A percentile compares a stretch with the other conserved stretches of the same genome.
Conservation (phyloP, 1,140 invertebrate genomes). For the Monochamus saltuarius region DNA sequence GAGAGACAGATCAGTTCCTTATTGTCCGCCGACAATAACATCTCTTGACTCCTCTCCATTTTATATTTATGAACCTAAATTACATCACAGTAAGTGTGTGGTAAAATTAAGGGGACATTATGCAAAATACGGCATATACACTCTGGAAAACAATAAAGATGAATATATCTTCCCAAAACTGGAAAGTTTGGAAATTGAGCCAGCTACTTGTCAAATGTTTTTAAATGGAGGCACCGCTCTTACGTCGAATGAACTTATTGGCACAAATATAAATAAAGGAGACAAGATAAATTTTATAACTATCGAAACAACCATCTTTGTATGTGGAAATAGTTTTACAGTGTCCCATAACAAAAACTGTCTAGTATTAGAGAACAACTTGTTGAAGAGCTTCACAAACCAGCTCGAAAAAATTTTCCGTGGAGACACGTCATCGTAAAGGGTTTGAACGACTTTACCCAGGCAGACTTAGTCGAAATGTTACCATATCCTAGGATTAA, state of each 20-base stretch:
- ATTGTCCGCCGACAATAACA: not conserved
- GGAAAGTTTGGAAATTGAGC: not conserved
- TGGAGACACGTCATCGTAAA: constrained; percentile 38
- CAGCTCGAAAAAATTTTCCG: constrained; percentile 40
- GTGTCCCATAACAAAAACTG: constrained; percentile 16
- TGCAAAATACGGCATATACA: too few relatives aligned
- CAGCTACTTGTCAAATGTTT: not conserved
- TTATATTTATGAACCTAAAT: too few relatives aligned
- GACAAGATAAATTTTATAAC: constrained; percentile 3
- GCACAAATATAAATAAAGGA: constrained; percentile 3
- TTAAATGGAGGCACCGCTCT: constrained; percentile 1
- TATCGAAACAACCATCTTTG: not conserved
- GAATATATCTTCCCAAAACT: not conserved
- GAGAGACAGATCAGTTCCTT: not conserved
- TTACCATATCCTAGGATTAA: constrained; percentile 45
- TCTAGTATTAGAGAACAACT: constrained; percentile 1
- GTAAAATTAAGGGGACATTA: too few relatives aligned
- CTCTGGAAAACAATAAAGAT: constrained; percentile 5
- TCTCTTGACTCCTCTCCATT: too few relatives aligned
- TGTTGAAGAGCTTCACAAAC: constrained; percentile 46
- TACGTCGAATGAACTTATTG: not conserved
- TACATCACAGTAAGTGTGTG: too few relatives aligned
- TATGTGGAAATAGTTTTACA: constrained; percentile 3
- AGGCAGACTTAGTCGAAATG: constrained; percentile 52
- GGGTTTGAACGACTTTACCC: constrained; percentile 49